phyloP scores from a whole-genome alignment of 2,797 vertebrate species.

The Pitangus sulphuratus region DNA sequence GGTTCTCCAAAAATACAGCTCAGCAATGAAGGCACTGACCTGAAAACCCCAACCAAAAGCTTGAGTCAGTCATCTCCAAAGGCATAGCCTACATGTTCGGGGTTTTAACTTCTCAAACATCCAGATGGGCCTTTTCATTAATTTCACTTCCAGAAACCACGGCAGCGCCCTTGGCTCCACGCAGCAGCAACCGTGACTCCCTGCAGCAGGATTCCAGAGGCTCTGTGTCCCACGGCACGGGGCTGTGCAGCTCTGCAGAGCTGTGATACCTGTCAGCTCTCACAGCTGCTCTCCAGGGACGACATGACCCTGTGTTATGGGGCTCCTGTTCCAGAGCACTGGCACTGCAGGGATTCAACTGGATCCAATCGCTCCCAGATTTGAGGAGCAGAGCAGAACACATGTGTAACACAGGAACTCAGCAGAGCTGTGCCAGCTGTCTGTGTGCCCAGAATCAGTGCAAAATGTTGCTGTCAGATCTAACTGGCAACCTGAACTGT shows the following conservation, averaged over 20 bases:
- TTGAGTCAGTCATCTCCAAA: not conserved
- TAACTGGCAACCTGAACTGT: not conserved
- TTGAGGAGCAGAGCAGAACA: not conserved
- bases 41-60: not conserved
- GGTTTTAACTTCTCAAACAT: not conserved
- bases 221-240: rapidly evolving
- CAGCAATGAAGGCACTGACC: not conserved
- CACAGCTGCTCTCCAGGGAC: not conserved
- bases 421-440: not conserved
- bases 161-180: rapidly evolving
- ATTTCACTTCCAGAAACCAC: not conserved
- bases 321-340: not conserved
- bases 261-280: rapidly evolving
- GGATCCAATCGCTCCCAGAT: not conserved
- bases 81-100: not conserved
- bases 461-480: not conserved
- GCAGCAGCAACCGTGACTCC: not conserved
- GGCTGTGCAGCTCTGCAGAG: not conserved
- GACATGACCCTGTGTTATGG: rapidly evolving
- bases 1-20: not conserved
- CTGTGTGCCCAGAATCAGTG: rapidly evolving
- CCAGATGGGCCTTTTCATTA: not conserved
- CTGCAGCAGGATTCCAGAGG: not conserved
- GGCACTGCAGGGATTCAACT: not conserved
- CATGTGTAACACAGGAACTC: not conserved